These are phyloP conservation scores for Trichomalopsis sarcophagae DNA, from an alignment of 1,140 invertebrate species.

Conservation along the genomic window DNA sequence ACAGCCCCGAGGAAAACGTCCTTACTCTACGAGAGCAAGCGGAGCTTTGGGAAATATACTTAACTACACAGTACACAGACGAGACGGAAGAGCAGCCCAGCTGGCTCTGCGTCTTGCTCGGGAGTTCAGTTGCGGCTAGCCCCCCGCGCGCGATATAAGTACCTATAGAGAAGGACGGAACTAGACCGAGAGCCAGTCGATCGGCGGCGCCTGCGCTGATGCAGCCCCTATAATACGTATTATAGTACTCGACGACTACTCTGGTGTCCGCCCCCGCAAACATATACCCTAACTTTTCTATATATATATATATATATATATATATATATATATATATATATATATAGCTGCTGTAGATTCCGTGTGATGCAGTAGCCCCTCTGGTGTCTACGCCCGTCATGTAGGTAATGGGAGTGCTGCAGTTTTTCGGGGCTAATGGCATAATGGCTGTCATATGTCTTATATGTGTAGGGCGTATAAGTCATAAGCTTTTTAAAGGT, in stretches of 20 bases:
- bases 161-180: background rate
- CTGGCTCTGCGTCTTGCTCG: background rate
- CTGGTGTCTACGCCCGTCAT: constrained; percentile 11
- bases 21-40: background rate
- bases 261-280: too few relatives aligned
- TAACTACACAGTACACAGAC: too few relatives aligned
- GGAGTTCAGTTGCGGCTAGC: background rate
- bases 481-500: too few relatives aligned
- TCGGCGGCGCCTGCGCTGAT: constrained; percentile 4
- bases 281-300: too few relatives aligned
- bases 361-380: background rate
- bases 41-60: background rate
- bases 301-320: too few relatives aligned
- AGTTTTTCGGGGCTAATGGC: constrained; percentile 37
- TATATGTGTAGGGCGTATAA: too few relatives aligned
- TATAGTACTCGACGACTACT: background rate
- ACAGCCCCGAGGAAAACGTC: background rate
- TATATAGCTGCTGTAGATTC: too few relatives aligned
- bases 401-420: background rate
- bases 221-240: background rate
- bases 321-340: too few relatives aligned
- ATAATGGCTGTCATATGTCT: too few relatives aligned
- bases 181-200: constrained; percentile 7
- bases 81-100: background rate
- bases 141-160: background rate